Percentiles rank a stretch among this genome's conserved stretches.
Evolutionary conservation across 1,140 invertebrate genomes (phyloP).

Genomic region (Drosophila carrolli): DNA sequence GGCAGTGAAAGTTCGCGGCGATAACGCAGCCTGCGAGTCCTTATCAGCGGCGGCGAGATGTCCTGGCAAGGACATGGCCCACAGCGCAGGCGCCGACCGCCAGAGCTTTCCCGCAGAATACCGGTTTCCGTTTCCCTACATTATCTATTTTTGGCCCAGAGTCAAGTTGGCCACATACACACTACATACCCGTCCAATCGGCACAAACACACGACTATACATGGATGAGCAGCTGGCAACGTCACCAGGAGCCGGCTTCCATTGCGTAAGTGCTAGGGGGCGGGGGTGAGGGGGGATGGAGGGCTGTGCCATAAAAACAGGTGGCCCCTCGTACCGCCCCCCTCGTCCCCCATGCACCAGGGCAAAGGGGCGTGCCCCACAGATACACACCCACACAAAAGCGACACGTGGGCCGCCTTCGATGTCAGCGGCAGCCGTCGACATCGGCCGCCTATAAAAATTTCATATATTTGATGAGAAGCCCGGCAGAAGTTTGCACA

Average conservation of each 20-base stretch:
- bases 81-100: conserved; percentile 41
- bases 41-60: conserved; percentile 39
- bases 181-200: background rate
- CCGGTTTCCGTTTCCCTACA: conserved; percentile 10
- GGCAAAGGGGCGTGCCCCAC: conserved; percentile 41
- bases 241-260: conserved; percentile 54
- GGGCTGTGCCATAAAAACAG: conserved; percentile 52
- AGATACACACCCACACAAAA: conserved; percentile 9
- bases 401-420: conserved; percentile 34
- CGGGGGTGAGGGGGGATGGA: background rate
- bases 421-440: conserved; percentile 14
- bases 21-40: conserved; percentile 32
- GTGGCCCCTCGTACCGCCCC: conserved; percentile 32
- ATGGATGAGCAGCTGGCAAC: conserved; percentile 36
- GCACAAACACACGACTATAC: background rate
- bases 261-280: conserved; percentile 46
- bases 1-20: conserved; percentile 40
- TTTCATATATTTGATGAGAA: conserved; percentile 8
- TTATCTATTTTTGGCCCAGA: conserved; percentile 27
- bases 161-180: conserved; percentile 3
- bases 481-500: background rate
- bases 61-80: conserved; percentile 62
- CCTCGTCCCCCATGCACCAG: background rate
- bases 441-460: conserved; percentile 9
- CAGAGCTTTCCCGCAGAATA: conserved; percentile 21